These are phyloP conservation scores for Drosophila parabipectinata DNA, from an alignment of 1,140 invertebrate genomes.

Conservation along the genomic window DNA sequence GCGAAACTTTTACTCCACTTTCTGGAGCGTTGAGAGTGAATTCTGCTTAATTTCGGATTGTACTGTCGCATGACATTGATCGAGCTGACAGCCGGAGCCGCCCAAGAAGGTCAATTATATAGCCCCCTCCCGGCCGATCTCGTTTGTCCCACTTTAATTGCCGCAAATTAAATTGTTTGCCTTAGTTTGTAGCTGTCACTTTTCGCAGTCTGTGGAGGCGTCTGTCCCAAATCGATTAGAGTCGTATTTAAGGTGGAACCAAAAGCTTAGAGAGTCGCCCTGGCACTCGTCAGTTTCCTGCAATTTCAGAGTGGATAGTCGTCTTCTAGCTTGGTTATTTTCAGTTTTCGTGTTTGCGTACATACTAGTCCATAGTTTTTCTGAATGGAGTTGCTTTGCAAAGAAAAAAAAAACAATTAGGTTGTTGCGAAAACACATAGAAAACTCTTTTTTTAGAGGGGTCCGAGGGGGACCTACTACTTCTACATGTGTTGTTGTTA, in stretches of 20 bases:
- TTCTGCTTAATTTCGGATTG: neutral
- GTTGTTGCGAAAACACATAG: constrained; percentile 43
- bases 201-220: constrained; percentile 16
- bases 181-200: constrained; percentile 29
- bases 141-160: constrained; percentile 50
- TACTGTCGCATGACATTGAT: constrained; percentile 39
- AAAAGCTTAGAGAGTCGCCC: constrained; percentile 28
- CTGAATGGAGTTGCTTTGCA: constrained; percentile 31
- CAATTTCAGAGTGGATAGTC: constrained; percentile 49
- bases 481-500: constrained; percentile 60
- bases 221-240: constrained; percentile 51
- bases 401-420: constrained; percentile 63
- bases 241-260: constrained; percentile 72
- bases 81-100: constrained; percentile 33
- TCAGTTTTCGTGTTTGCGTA: constrained; percentile 29
- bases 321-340: constrained; percentile 7
- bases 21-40: neutral
- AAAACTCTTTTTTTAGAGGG: constrained; percentile 30
- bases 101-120: constrained; percentile 29
- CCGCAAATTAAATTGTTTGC: constrained; percentile 64
- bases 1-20: constrained; percentile 15
- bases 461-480: constrained; percentile 18
- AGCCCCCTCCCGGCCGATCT: constrained; percentile 1
- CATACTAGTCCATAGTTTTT: constrained; percentile 3
- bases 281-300: constrained; percentile 64